phyloP scores from a whole-genome alignment of 2,888 invertebrate genomes.

The Brachypalpus laphriformis region DNA sequence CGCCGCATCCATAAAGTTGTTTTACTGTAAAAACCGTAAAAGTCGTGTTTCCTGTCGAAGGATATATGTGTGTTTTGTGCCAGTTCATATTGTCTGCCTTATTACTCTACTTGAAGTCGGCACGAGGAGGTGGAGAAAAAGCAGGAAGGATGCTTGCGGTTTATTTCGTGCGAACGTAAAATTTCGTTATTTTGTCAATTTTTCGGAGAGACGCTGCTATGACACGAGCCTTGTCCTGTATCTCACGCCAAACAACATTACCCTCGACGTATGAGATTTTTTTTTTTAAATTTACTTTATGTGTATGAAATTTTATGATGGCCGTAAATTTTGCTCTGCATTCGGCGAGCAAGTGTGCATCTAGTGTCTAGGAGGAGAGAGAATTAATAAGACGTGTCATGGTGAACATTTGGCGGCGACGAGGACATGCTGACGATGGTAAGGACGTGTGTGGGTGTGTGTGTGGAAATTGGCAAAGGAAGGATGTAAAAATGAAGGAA shows the following conservation, averaged over 20 bases:
- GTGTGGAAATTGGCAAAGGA: slow-evolving; percentile 18
- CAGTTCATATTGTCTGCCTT: slow-evolving; percentile 62
- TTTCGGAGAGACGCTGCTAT: slow-evolving; percentile 11
- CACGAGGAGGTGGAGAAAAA: neutral
- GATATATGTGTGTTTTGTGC: slow-evolving; percentile 28
- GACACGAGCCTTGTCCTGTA: slow-evolving; percentile 47
- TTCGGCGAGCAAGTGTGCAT: slow-evolving; percentile 40
- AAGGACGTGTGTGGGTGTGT: neutral
- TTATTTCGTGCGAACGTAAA: slow-evolving; percentile 69
- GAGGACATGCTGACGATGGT: too few relatives aligned
- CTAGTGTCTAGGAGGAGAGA: slow-evolving; percentile 11
- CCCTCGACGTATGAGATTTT: slow-evolving; percentile 6
- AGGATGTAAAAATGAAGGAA: slow-evolving; percentile 35
- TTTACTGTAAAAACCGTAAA: slow-evolving; percentile 68
- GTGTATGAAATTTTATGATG: slow-evolving; percentile 69
- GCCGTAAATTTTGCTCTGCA: slow-evolving; percentile 57
- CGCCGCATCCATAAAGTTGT: slow-evolving; percentile 64
- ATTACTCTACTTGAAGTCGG: slow-evolving; percentile 27
- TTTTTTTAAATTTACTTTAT: slow-evolving; percentile 66
- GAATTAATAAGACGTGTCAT: slow-evolving; percentile 57
- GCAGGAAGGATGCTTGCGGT: slow-evolving; percentile 64
- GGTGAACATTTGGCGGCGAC: slow-evolving; percentile 9
- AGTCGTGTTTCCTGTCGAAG: slow-evolving; percentile 61
- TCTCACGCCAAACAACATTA: slow-evolving; percentile 33
- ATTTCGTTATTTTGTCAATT: slow-evolving; percentile 69